These are phyloP conservation scores for Camponotus floridanus DNA, from an alignment of 1,140 invertebrate genomes.

Conservation along the genomic window DNA sequence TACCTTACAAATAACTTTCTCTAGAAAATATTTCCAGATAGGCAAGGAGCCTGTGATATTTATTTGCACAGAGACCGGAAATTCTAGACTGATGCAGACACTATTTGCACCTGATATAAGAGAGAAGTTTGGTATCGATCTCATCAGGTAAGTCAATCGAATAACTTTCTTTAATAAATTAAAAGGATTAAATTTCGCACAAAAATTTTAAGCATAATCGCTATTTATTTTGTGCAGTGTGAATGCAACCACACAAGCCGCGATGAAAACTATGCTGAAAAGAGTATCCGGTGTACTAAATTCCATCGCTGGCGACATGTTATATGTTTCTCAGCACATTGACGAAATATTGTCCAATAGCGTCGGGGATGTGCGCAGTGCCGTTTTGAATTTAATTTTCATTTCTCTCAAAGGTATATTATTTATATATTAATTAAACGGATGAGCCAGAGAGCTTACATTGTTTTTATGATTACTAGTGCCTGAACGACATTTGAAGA, in stretches of 20 bases:
- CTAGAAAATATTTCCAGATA: constrained; percentile 88
- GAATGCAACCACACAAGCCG: constrained; percentile 88
- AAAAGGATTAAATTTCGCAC: neutral
- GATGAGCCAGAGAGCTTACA: neutral
- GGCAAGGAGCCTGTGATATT: constrained; percentile 91
- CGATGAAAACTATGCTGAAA: constrained; percentile 90
- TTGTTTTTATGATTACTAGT: constrained; percentile 54
- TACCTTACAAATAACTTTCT: constrained; percentile 77
- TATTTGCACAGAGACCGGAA: constrained; percentile 89
- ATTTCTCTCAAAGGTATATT: constrained; percentile 88
- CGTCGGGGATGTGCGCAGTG: constrained; percentile 90
- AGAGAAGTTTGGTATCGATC: constrained; percentile 88
- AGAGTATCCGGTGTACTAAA: constrained; percentile 87
- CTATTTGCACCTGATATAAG: constrained; percentile 89
- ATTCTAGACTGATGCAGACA: constrained; percentile 87
- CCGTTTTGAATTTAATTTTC: constrained; percentile 91
- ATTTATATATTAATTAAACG: neutral
- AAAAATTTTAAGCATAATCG: neutral
- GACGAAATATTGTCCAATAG: constrained; percentile 90
- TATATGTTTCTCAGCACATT: constrained; percentile 86
- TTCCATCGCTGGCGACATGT: constrained; percentile 85
- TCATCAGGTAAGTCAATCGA: constrained; percentile 87
- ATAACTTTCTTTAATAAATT: constrained; percentile 14
- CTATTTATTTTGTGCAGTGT: constrained; percentile 85
- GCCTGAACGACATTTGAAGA: constrained; percentile 54